A percentile compares a stretch with the other conserved stretches of the same genome.
phyloP scores from a whole-genome alignment of 2,797 vertebrate species.

The Enoplosus armatus region DNA sequence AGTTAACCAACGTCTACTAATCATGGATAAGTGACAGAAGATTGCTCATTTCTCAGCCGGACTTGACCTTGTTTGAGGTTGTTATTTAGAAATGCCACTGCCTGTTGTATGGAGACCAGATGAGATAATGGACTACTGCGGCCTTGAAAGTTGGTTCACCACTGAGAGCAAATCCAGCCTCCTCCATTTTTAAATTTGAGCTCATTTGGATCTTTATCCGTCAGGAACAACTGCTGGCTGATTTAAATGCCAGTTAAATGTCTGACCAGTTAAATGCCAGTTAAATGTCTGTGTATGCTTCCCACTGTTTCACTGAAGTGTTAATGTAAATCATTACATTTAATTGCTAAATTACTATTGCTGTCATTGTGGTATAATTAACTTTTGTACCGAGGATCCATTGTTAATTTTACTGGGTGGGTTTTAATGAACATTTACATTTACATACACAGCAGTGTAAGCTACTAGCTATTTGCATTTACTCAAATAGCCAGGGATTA shows the following conservation, averaged over 20 bases:
- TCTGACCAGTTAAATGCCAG: too few species aligned
- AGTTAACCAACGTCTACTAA: conserved; percentile 45
- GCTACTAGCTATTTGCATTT: conserved; percentile 10
- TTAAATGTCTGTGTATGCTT: neutral
- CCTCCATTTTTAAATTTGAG: neutral
- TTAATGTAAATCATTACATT: conserved; percentile 16
- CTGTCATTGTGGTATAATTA: neutral
- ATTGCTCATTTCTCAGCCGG: conserved; percentile 38
- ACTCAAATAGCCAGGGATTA: neutral
- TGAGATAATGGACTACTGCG: conserved; percentile 31
- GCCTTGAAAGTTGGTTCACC: conserved; percentile 22
- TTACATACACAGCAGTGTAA: neutral
- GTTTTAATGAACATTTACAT: conserved; percentile 25
- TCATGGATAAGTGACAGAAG: conserved; percentile 49
- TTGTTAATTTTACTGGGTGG: neutral
- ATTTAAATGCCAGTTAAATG: neutral
- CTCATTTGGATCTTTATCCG: conserved; percentile 8
- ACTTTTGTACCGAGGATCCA: neutral
- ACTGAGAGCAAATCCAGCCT: conserved; percentile 16
- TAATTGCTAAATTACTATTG: neutral
- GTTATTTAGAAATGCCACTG: conserved; percentile 57
- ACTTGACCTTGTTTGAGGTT: conserved; percentile 52
- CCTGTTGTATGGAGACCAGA: conserved; percentile 55
- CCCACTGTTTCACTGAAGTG: neutral
- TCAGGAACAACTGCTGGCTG: neutral